These are phyloP conservation scores for Drosophila trichaetosa DNA, from an alignment of 2,888 invertebrate genomes.

Conservation along the genomic window DNA sequence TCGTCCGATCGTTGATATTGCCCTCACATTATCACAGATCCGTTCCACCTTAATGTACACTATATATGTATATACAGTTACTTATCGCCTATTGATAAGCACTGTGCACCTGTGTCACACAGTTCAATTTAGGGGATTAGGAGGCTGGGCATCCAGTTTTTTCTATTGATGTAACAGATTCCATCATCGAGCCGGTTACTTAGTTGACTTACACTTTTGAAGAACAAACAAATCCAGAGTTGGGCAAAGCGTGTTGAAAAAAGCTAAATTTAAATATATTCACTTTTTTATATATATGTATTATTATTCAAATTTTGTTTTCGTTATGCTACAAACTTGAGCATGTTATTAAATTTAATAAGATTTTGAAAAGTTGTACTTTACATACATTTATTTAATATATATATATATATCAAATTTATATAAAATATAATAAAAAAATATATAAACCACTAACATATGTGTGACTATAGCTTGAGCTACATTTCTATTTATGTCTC, in stretches of 20 bases:
- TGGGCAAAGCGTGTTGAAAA: not conserved
- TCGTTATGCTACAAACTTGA: too few relatives aligned
- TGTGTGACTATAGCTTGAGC: not conserved
- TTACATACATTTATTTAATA: not conserved
- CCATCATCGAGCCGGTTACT: not conserved
- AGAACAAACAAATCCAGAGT: not conserved
- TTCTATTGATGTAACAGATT: not conserved
- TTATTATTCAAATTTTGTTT: not conserved
- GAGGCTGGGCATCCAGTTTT: conserved; percentile 20
- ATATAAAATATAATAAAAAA: not conserved
- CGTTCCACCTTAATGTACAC: conserved; percentile 34
- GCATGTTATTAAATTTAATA: too few relatives aligned
- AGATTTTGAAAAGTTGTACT: not conserved
- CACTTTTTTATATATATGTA: not conserved
- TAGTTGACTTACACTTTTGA: not conserved
- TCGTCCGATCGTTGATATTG: conserved; percentile 38
- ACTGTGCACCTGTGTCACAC: conserved; percentile 11
- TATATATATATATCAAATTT: not conserved
- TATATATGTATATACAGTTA: not conserved
- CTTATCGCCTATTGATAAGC: conserved; percentile 30
- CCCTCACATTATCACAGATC: conserved; percentile 53
- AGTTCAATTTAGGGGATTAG: not conserved
- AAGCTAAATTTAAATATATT: not conserved
- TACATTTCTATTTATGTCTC: not conserved
- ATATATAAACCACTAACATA: not conserved